Base-by-base conservation (phyloP, 2,113 vertebrate species). In the Pseudorasbora parva region DNA sequence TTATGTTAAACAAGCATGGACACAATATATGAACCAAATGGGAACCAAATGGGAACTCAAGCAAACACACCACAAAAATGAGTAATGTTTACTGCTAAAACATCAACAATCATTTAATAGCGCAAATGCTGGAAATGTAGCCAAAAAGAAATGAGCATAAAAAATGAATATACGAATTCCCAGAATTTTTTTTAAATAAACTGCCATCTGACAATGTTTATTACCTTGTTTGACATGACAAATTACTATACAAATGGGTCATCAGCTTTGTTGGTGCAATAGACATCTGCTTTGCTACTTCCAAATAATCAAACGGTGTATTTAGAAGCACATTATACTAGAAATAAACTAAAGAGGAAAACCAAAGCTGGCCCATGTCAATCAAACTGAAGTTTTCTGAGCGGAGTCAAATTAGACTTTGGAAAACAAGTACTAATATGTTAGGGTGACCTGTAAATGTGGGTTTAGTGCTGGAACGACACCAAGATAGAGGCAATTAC, bases 401-500 rank as follows among this genome's bases (percentile, higher is more conserved):
- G 69, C 82, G 19, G 4, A 27, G 33, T 14, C 8, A 45, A 57
- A 47, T n/a, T 62, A 71, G 27, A 47, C 2, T 23, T 15, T 7
- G 15, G 17, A 30, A 23, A 47, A 69, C 64, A 47, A 57, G n/a
- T 21, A 76, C 43, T n/a, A 66, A 37, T 27, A 54, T 45, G 30
- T 66, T 30, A 64, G 33, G 7, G 51, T 37, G 33, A 33, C 43
- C 51, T 66, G 57, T 62, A 49, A 45, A 69, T 66, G 33, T 69
- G 59, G 3, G 7, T 69, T 37, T 51, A 62, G 21, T 66, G 66
- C 62, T 51, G 47, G 41, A 41, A 60, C 37, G 49, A 59, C 69
- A 71, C n/a, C 17, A 82, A 27, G 62, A 86, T 79, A 41, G 54
- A 43, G 43, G 62, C 60, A 71, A 62, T 77, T 66, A 81, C 43